A percentile compares a stretch with the other conserved stretches of the same genome.
Evolutionary conservation across 2,888 invertebrate genomes (phyloP).

Genomic region (Drosophila anomalata): DNA sequence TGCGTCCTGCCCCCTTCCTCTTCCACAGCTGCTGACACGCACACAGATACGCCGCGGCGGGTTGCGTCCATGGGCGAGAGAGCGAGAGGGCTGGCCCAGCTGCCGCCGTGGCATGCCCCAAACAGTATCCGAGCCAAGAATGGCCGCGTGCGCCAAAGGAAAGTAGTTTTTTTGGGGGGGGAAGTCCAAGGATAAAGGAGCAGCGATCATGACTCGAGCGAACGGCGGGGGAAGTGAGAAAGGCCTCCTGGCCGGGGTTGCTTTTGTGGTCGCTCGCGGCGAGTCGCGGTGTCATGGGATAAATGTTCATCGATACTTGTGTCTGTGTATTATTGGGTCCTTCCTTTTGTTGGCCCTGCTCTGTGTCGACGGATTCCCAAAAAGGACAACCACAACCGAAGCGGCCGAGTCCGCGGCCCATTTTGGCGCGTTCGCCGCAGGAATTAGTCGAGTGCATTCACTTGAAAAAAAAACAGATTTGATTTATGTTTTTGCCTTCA

Average conservation of each 20-base stretch:
- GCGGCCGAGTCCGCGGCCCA: constrained; percentile 22
- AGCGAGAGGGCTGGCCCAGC: constrained; percentile 24
- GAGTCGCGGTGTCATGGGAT: constrained; percentile 73
- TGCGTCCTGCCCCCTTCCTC: constrained; percentile 14
- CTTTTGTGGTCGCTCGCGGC: constrained; percentile 47
- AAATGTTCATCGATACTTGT: constrained; percentile 70
- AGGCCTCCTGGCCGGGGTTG: constrained; percentile 49
- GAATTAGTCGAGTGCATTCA: constrained; percentile 79
- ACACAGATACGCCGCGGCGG: constrained; percentile 22
- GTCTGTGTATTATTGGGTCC: constrained; percentile 28
- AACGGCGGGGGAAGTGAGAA: constrained; percentile 44
- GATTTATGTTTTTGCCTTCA: constrained; percentile 77
- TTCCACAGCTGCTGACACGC: constrained; percentile 41
- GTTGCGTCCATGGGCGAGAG: constrained; percentile 13
- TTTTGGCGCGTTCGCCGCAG: constrained; percentile 54
- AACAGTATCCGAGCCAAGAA: constrained; percentile 26
- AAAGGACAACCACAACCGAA: constrained; percentile 61
- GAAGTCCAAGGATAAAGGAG: constrained; percentile 46
- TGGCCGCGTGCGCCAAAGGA: constrained; percentile 61
- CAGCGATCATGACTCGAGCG: constrained; percentile 58
- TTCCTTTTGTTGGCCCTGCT: constrained; percentile 49
- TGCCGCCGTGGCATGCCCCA: constrained; percentile 68
- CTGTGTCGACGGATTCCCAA: constrained; percentile 44
- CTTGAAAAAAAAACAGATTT: constrained; percentile 80
- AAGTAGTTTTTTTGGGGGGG: constrained; percentile 47